Conservation (phyloP, 1,140 invertebrate species). For the Bathynomus jamesi region DNA sequence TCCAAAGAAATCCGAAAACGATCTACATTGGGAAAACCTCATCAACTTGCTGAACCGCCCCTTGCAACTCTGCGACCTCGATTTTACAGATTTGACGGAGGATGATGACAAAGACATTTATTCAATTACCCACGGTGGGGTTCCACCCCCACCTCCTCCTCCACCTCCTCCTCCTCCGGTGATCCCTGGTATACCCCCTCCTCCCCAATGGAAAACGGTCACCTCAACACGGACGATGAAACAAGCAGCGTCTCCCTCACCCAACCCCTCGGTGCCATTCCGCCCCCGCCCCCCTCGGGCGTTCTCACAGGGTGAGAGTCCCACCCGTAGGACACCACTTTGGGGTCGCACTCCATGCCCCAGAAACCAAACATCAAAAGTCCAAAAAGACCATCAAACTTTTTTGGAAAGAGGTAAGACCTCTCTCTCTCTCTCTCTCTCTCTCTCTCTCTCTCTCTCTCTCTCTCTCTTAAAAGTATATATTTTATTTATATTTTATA, state of each 20-base stretch:
- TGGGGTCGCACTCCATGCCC: conserved; percentile 1
- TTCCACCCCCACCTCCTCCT: conserved; percentile 39
- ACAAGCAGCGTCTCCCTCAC: conserved; percentile 45
- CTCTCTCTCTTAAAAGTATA: too few species aligned
- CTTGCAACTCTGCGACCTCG: conserved; percentile 84
- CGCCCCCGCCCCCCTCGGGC: conserved; percentile 43
- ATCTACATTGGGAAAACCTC: conserved; percentile 89
- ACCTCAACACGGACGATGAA: conserved; percentile 20
- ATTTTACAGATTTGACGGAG: conserved; percentile 82
- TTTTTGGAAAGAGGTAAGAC: conserved; percentile 86
- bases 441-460: too few species aligned
- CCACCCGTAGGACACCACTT: conserved; percentile 42
- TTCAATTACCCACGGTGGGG: conserved; percentile 18
- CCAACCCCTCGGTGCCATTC: conserved; percentile 41
- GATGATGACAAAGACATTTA: conserved; percentile 53
- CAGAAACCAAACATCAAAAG: conserved; percentile 53
- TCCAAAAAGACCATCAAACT: conserved; percentile 97
- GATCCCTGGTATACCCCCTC: conserved; percentile 23
- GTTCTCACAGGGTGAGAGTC: conserved; percentile 42
- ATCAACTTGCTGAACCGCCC: conserved; percentile 70
- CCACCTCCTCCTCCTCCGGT: conserved; percentile 18
- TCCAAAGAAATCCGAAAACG: conserved; percentile 70
- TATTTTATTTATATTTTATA: too few species aligned
- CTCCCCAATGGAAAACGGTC: conserved; percentile 30
- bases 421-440: too few species aligned